Evolutionary conservation across 2,797 vertebrate genomes (phyloP), one percentile per base, ranked within the genome.

Genomic region (Darevskia mixta): DNA sequence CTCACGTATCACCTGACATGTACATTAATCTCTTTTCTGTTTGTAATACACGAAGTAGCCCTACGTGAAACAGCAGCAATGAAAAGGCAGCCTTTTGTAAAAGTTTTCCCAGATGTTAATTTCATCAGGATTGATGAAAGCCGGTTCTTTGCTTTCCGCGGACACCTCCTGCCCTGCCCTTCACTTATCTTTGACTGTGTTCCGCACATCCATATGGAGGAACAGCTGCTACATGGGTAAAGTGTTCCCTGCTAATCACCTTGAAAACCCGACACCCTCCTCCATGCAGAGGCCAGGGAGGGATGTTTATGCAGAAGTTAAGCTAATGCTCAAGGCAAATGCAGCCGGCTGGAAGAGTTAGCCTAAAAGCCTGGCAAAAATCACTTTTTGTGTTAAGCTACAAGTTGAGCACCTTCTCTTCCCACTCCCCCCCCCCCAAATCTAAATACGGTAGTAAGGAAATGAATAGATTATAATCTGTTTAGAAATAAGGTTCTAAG

Each of bases 151-250:
- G 27, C 41, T 79, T 73, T 73, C 69, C 18, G 32, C 41, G 79
- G 15, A 35, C 45, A 94, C 97, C 94, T 90, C 92, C 64, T 35
- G 93, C 80, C 91, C 91, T 41, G 87, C 93, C 49, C 91, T 94
- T 90, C 86, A 92, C 94, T 92, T 92, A 76, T 90, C 92, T 85
- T 82, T 87, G 84, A 90, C 80, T 43, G 41, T 10, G 9, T 87
- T 92, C 95, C 95, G 93, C 91, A 94, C 85, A 88, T 92, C 89
- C 91, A 93, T 96, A 96, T 96, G 96, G 94, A 97, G 95, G 92
- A 96, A 91, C 95, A 94, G 88, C 93, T 96, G 93, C 86, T 86
- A 79, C 89, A 92, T 61, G 79, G 55, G 25, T 41, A 13, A 85
- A 9, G n/a, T 76, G 90, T 87, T 85, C 90, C 91, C 55, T 75